phyloP scores from a whole-genome alignment of 2,888 invertebrate genomes.

The Drosophila ustulata region DNA sequence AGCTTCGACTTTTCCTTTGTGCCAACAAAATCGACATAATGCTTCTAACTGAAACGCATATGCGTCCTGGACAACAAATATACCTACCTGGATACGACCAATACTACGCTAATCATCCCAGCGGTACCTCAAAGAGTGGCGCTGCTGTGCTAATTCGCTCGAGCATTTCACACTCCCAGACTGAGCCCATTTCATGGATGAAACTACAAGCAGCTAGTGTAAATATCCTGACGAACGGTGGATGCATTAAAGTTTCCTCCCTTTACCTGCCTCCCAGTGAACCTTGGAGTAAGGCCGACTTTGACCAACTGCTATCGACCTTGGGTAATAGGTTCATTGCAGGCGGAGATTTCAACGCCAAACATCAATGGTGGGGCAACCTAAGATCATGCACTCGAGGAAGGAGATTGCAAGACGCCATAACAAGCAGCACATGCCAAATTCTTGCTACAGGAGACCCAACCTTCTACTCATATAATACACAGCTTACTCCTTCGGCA shows the following conservation, averaged over 20 bases:
- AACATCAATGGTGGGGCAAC: too few species aligned
- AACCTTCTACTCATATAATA: too few species aligned
- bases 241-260: not conserved
- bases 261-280: not conserved
- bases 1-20: too few species aligned
- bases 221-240: not conserved
- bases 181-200: conserved; percentile 7
- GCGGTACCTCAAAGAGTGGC: conserved; percentile 6
- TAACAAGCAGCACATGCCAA: too few species aligned
- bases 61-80: not conserved
- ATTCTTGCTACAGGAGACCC: too few species aligned
- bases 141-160: conserved; percentile 10
- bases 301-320: conserved; percentile 2
- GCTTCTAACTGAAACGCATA: too few species aligned
- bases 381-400: too few species aligned
- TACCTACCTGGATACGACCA: not conserved
- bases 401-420: too few species aligned
- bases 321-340: too few species aligned
- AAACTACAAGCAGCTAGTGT: conserved; percentile 12
- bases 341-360: too few species aligned
- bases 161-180: conserved; percentile 1
- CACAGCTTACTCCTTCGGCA: conserved; percentile 19
- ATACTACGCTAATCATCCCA: too few species aligned
- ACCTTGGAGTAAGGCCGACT: not conserved
- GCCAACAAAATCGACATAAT: too few species aligned